Conservation (phyloP, 1,140 invertebrate genomes). For the Stegodyphus mimosarum region DNA sequence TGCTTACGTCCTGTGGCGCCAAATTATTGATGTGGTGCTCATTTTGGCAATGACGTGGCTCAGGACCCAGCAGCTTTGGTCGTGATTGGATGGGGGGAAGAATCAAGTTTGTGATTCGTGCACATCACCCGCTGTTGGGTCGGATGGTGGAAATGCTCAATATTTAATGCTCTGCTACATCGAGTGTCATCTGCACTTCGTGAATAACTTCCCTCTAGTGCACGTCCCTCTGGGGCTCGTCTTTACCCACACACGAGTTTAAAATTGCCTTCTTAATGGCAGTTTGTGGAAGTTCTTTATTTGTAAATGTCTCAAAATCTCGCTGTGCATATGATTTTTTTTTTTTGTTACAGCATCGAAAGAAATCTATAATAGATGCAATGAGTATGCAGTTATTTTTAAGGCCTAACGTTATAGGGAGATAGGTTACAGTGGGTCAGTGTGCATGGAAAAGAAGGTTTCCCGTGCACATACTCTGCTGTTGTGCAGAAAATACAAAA, state of each 20-base stretch:
- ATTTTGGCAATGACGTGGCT: slow-evolving; percentile 48
- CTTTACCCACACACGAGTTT: neutral
- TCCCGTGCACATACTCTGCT: too few relatives aligned
- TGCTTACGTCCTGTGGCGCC: slow-evolving; percentile 39
- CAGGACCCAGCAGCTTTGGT: slow-evolving; percentile 16
- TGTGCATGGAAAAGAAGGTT: too few relatives aligned
- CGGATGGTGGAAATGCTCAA: slow-evolving; percentile 17
- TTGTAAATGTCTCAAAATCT: neutral
- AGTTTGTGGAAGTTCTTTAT: neutral
- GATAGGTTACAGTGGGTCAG: too few relatives aligned
- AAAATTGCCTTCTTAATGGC: slow-evolving; percentile 30
- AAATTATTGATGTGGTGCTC: slow-evolving; percentile 56
- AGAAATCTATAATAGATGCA: too few relatives aligned
- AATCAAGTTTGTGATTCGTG: slow-evolving; percentile 20
- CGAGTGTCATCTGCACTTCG: slow-evolving; percentile 36
- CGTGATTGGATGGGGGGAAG: slow-evolving; percentile 41
- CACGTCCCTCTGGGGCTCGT: neutral
- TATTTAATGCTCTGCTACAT: slow-evolving; percentile 37
- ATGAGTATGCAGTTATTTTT: too few relatives aligned
- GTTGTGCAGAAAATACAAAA: too few relatives aligned
- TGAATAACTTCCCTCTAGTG: slow-evolving; percentile 16
- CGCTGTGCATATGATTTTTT: too few relatives aligned
- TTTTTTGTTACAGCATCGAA: too few relatives aligned
- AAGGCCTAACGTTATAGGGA: too few relatives aligned
- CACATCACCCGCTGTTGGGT: neutral